Base-by-base conservation (phyloP, 2,888 invertebrate species). In the Papilio protenor region DNA sequence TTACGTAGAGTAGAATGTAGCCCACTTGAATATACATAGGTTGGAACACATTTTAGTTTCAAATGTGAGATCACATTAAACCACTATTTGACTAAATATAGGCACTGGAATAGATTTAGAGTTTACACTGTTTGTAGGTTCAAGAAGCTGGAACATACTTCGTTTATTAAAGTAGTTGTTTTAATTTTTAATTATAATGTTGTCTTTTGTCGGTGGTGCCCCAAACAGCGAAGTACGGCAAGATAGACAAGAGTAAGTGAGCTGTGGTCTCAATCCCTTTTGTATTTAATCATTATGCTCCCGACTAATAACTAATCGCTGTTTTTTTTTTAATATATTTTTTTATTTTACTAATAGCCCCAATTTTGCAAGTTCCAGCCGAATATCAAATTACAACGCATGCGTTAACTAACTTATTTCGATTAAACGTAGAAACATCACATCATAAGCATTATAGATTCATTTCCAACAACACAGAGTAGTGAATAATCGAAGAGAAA, bases 121-220 rank as follows among this genome's bases (percentile, higher is more conserved):
- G 73, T 73, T 71, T 66, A 52, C 59, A 33, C 52, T 69, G 21
- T 49, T 49, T 49, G 76, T 61, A 75, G 75, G 52, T 59, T 8
- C 47, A 70, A 49, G 23, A 73, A 70, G 79, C 81, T 81, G 81
- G 82, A 83, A 81, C 79, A 76, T 21, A 66, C 71, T 73, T 23
- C 55, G 55, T 55, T 47, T 66, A 52, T 71, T 55, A 47, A 33
- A 64, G 52, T 66, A 72, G 72, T 73, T 69, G 79, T 49, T 80
- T 81, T 82, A 81, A 82, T 80, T 83, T 83, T 90, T 94, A 93
- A 94, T 86, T 90, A 89, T 91, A 92, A 83, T 92, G 87, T 94
- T 94, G 88, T 94, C 92, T 94, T 94, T 94, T 94, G 94, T 94
- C 94, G 94, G 94, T 94, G 94, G 94, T 93, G 94, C 92, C 90